These are phyloP conservation scores for Callochromis pleurospilus DNA, from an alignment of 2,113 vertebrate genomes.

Conservation along the genomic window DNA sequence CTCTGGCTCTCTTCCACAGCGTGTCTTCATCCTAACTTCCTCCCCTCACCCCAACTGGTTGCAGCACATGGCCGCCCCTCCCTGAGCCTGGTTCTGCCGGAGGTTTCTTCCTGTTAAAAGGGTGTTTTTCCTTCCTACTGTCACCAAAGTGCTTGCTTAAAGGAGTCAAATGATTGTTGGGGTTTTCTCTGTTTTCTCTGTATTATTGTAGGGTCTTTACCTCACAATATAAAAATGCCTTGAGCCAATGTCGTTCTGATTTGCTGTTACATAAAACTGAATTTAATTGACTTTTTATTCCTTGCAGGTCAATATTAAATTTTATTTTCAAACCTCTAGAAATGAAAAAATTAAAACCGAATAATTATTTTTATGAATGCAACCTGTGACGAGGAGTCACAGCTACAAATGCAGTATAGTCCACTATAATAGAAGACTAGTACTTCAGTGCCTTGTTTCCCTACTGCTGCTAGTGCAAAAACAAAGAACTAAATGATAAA, in stretches of 20 bases:
- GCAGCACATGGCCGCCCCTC: accelerated
- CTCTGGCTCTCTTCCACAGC: neutral
- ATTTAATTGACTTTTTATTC: neutral
- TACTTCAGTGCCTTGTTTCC: neutral
- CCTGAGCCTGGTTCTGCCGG: accelerated
- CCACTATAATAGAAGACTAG: neutral
- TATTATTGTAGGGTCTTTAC: neutral
- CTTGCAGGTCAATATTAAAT: accelerated
- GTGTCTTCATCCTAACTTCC: neutral
- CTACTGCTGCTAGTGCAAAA: neutral
- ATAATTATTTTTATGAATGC: neutral
- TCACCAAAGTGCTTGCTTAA: neutral
- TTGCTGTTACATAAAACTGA: neutral
- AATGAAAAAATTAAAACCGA: accelerated
- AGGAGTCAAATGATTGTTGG: neutral
- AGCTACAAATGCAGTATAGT: neutral
- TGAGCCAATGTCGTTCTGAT: neutral
- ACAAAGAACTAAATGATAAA: neutral
- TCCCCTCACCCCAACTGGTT: neutral
- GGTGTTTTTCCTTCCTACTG: neutral
- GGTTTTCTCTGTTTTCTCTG: neutral
- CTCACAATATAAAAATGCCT: neutral
- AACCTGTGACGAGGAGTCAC: neutral
- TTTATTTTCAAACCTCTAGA: neutral
- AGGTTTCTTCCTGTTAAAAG: neutral